These are phyloP conservation scores for Rhorus exstirpatorius DNA, from an alignment of 2,888 invertebrate species.

Conservation along the genomic window DNA sequence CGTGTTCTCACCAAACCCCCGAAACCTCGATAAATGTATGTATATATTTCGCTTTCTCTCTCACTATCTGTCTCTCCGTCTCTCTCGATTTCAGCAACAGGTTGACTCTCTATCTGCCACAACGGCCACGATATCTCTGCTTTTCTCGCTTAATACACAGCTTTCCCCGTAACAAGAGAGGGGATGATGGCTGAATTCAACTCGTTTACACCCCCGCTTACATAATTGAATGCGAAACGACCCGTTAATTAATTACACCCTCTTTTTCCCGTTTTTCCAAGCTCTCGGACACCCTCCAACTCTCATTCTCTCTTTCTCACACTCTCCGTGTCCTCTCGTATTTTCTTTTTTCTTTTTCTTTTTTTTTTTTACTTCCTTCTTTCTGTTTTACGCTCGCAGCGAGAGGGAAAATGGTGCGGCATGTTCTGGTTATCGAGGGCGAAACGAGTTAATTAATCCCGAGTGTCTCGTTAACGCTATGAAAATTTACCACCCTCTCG, in stretches of 20 bases:
- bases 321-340: neutral
- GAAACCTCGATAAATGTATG: slow-evolving; percentile 32
- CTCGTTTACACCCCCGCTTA: slow-evolving; percentile 80
- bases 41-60: slow-evolving; percentile 62
- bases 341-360: neutral
- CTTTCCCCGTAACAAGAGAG: slow-evolving; percentile 42
- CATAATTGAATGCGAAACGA: slow-evolving; percentile 77
- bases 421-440: neutral
- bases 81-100: slow-evolving; percentile 81
- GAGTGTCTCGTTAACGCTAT: slow-evolving; percentile 54
- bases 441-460: slow-evolving; percentile 54
- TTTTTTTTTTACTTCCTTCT: slow-evolving; percentile 1
- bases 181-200: slow-evolving; percentile 72
- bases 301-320: neutral
- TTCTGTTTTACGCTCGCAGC: slow-evolving; percentile 1
- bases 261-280: slow-evolving; percentile 66
- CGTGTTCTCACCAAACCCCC: slow-evolving; percentile 46
- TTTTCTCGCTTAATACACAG: slow-evolving; percentile 56
- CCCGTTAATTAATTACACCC: slow-evolving; percentile 83
- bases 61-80: slow-evolving; percentile 71
- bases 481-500: slow-evolving; percentile 30
- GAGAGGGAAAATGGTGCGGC: slow-evolving; percentile 16
- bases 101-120: slow-evolving; percentile 76
- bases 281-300: slow-evolving; percentile 29
- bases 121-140: slow-evolving; percentile 54